Evolutionary conservation across 2,113 vertebrate genomes (phyloP).

Genomic region (Brienomyrus brachyistius): DNA sequence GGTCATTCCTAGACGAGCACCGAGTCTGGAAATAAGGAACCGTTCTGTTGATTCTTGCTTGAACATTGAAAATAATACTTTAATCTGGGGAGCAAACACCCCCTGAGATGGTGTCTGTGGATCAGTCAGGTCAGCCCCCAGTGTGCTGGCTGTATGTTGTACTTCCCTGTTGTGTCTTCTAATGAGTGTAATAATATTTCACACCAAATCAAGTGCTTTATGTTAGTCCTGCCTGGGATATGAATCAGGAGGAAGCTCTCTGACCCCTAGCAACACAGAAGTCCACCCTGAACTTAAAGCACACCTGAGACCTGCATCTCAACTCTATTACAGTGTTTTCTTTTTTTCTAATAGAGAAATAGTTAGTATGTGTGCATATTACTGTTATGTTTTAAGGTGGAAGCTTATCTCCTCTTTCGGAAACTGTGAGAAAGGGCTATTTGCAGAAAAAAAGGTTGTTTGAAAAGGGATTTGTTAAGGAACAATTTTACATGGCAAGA

Average conservation of each 20-base stretch:
- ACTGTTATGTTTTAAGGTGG: neutral
- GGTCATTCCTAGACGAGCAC: neutral
- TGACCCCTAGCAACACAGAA: neutral
- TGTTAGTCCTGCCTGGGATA: neutral
- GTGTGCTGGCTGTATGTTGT: neutral
- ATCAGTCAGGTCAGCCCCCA: neutral
- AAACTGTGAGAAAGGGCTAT: neutral
- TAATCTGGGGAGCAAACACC: neutral
- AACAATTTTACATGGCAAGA: neutral
- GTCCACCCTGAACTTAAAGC: neutral
- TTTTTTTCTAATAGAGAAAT: neutral
- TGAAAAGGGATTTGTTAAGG: neutral
- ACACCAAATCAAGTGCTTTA: neutral
- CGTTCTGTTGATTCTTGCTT: neutral
- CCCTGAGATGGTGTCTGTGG: neutral
- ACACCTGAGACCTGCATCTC: neutral
- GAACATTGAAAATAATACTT: neutral
- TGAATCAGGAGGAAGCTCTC: neutral
- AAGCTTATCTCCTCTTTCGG: too few relatives aligned
- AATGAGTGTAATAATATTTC: neutral
- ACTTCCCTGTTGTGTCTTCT: neutral
- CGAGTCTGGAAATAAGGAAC: neutral
- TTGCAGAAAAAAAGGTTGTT: neutral
- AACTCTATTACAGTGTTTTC: neutral
- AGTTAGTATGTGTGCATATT: neutral